Percentiles rank a stretch among this genome's conserved stretches.
Conservation (phyloP, 2,797 vertebrate genomes). For the Rhinoraja longicauda region DNA sequence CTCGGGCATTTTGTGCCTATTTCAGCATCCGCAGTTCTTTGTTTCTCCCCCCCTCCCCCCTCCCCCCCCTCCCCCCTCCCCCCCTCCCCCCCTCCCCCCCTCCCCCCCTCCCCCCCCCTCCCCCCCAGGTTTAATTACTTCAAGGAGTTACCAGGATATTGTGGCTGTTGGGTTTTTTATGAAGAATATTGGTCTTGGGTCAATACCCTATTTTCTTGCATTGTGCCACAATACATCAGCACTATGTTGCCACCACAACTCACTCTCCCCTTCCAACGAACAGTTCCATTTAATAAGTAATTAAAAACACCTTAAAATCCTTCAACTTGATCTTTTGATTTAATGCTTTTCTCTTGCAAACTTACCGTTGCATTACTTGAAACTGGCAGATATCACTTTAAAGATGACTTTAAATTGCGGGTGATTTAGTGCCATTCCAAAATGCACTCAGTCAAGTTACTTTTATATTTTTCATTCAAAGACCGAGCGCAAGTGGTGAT, state of each 20-base stretch:
- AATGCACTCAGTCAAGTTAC: background rate
- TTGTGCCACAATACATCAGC: slow-evolving; percentile 55
- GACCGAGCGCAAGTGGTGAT: background rate
- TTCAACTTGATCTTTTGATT: background rate
- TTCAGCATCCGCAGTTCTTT: no score
- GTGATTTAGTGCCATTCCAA: background rate
- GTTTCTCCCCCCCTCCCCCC: no score
- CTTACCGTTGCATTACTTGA: background rate
- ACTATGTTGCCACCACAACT: slow-evolving; percentile 55
- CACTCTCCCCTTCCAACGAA: slow-evolving; percentile 49
- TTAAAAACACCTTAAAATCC: slow-evolving; percentile 50
- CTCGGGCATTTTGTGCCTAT: no score
- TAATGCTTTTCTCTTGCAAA: background rate
- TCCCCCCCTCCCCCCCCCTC: no score
- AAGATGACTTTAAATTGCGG: background rate
- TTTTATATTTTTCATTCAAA: background rate
- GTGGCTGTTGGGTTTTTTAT: slow-evolving; percentile 65
- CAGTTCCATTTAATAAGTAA: slow-evolving; percentile 54
- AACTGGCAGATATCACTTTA: background rate
- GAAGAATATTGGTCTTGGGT: slow-evolving; percentile 62
- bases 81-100: no score
- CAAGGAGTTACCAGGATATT: slow-evolving; percentile 68
- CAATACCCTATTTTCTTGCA: slow-evolving; percentile 65
- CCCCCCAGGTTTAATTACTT: slow-evolving; percentile 71
- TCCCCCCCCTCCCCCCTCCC: no score